Percentiles rank a stretch among this genome's conserved stretches.
Conservation (phyloP, 1,140 invertebrate genomes). For the Sesamia nonagrioides region DNA sequence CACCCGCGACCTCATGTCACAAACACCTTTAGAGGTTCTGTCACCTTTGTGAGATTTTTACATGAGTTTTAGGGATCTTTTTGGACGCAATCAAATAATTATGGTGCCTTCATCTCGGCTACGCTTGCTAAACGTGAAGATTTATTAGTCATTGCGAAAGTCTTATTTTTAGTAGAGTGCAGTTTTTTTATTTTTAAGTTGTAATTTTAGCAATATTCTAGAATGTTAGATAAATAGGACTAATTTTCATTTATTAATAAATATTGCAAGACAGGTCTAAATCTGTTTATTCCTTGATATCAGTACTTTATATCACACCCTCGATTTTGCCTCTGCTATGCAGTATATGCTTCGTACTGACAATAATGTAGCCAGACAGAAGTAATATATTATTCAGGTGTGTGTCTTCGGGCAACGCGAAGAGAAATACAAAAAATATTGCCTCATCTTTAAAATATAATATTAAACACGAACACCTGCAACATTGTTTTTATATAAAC, state of each 20-base stretch:
- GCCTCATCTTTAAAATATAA: too few species aligned
- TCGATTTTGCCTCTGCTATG: background rate
- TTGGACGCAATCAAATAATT: too few species aligned
- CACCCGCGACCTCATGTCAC: background rate
- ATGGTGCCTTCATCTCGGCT: too few species aligned
- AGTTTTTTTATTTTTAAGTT: too few species aligned
- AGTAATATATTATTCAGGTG: background rate
- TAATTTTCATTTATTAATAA: too few species aligned
- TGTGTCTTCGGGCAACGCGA: background rate
- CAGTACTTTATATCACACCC: background rate
- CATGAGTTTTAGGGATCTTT: background rate
- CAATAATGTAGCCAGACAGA: background rate
- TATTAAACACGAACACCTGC: too few species aligned
- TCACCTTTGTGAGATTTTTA: conserved; percentile 6
- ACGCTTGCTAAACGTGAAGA: too few species aligned
- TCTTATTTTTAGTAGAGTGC: too few species aligned
- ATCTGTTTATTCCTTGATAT: background rate
- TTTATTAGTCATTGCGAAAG: too few species aligned
- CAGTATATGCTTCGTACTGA: background rate
- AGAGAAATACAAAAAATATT: background rate
- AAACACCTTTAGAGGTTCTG: background rate
- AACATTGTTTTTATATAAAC: background rate
- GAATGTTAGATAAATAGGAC: too few species aligned
- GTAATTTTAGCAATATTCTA: too few species aligned
- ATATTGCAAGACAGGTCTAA: background rate